Percentiles rank a stretch among this genome's conserved stretches.
phyloP scores from a whole-genome alignment of 92 coral and sea anemone species.

The Muricea muricata region DNA sequence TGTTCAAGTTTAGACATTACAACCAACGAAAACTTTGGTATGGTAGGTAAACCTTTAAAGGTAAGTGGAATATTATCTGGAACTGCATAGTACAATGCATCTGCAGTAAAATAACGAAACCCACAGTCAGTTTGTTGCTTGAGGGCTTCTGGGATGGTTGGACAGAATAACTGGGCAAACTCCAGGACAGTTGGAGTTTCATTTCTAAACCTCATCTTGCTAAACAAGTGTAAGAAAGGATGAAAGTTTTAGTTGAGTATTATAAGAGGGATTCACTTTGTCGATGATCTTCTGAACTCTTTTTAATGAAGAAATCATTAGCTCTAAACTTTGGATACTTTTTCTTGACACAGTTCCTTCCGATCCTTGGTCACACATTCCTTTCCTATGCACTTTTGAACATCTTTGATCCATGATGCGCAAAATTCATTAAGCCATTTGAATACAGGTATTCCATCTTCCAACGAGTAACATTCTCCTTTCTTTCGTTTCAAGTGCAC shows the following conservation, averaged over 20 bases:
- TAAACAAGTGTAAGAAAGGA: slow-evolving; percentile 54
- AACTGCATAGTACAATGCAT: slow-evolving; percentile 46
- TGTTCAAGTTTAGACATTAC: slow-evolving; percentile 38
- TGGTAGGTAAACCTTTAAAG: slow-evolving; percentile 43
- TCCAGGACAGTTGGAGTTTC: slow-evolving; percentile 59
- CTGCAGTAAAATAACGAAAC: slow-evolving; percentile 54
- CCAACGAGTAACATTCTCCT: neutral
- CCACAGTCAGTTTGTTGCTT: slow-evolving; percentile 53
- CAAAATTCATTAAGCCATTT: neutral
- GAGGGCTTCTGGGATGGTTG: slow-evolving; percentile 51
- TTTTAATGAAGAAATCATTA: slow-evolving; percentile 36
- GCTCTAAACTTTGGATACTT: slow-evolving; percentile 46
- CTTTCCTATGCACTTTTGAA: slow-evolving; percentile 36
- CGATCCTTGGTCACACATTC: slow-evolving; percentile 53
- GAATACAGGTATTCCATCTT: neutral
- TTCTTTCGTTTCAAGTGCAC: slow-evolving; percentile 19
- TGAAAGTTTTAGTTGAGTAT: neutral
- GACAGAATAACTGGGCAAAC: slow-evolving; percentile 56
- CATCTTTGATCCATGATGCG: slow-evolving; percentile 37
- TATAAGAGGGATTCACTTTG: neutral
- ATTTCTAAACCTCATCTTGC: slow-evolving; percentile 56
- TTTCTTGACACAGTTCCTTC: slow-evolving; percentile 52
- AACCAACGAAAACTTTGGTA: slow-evolving; percentile 45
- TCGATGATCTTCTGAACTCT: slow-evolving; percentile 15
- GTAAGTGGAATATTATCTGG: slow-evolving; percentile 40